phyloP scores from a whole-genome alignment of 2,113 vertebrate species.

The Coreoperca whiteheadi region DNA sequence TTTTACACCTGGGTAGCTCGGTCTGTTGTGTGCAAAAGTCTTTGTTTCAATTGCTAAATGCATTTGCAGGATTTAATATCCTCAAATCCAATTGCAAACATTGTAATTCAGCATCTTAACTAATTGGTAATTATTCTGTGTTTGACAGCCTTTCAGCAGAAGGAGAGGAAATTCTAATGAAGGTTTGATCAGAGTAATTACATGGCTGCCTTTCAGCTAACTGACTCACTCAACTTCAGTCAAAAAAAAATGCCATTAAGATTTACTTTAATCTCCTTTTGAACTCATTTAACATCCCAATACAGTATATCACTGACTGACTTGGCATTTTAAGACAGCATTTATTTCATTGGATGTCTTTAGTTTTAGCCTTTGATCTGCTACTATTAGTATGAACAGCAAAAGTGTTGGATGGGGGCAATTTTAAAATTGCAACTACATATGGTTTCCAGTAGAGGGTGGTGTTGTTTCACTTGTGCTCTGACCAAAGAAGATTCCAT shows the following conservation, averaged over 20 bases:
- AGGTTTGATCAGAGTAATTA: constrained; percentile 2
- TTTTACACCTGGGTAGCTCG: background rate
- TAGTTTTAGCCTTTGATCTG: background rate
- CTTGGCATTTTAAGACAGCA: background rate
- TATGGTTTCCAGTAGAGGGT: constrained; percentile 48
- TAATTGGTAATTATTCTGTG: constrained; percentile 1
- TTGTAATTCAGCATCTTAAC: background rate
- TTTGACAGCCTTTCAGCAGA: constrained; percentile 1
- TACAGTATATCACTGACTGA: background rate
- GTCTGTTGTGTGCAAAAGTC: background rate
- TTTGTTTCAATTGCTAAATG: background rate
- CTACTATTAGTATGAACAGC: background rate
- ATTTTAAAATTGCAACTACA: constrained; percentile 2
- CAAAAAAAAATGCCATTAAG: background rate
- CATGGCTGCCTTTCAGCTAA: background rate
- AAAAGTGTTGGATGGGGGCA: background rate
- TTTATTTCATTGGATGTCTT: background rate
- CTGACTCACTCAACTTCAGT: background rate
- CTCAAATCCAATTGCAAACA: constrained; percentile 7
- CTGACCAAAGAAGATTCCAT: accelerated
- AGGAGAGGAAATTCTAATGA: constrained; percentile 11
- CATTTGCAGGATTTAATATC: constrained; percentile 14
- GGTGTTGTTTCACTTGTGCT: constrained; percentile 19
- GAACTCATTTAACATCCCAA: background rate
- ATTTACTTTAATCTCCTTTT: background rate